Evolutionary conservation across 2,888 invertebrate genomes (phyloP), one percentile per base, ranked within the genome.

Genomic region (Crematogaster levior): DNA sequence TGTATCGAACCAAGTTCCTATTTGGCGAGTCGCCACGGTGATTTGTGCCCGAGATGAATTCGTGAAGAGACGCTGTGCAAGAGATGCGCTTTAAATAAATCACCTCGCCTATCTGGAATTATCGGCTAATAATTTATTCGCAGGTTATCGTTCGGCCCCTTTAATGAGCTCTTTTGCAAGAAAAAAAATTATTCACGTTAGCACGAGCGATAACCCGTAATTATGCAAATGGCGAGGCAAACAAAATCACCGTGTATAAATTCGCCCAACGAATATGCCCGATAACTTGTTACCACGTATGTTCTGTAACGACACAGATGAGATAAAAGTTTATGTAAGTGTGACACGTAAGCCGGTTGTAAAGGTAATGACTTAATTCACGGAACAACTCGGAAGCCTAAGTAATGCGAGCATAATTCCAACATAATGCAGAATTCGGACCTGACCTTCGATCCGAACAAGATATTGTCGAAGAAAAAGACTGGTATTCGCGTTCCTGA

Each of bases 11-110:
- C 51, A 40, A 24, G 37, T 60, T 70, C 56, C 70, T 34, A 70
- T 70, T 58, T 56, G 77, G 43, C 70, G 77, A 79, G 56, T 79
- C 77, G 68, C 68, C 70, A 56, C 68, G 43, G 77, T 79, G 77
- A 79, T 77, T 77, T 68, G 77, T 56, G 77, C 43, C 40, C 53
- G 66, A 53, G 65, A 53, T 66, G 68, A 66, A 65, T 43, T 77
- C 24, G 77, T 18, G n/a, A 68, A 77, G 40, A 27, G 53, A 34
- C 63, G 48, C 51, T n/a, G n/a, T n/a, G n/a, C n/a, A 34, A 34
- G 40, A 43, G 37, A 24, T 27, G 53, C 21, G 43, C 40, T 43
- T 68, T 43, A 56, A 77, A 68, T 53, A 56, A 56, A 56, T 46
- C 43, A 34, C 15, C 6, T 9, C 56, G 30, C 12, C 51, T 63